Conservation (phyloP, 1,140 invertebrate genomes). For the Carposina sasakii region DNA sequence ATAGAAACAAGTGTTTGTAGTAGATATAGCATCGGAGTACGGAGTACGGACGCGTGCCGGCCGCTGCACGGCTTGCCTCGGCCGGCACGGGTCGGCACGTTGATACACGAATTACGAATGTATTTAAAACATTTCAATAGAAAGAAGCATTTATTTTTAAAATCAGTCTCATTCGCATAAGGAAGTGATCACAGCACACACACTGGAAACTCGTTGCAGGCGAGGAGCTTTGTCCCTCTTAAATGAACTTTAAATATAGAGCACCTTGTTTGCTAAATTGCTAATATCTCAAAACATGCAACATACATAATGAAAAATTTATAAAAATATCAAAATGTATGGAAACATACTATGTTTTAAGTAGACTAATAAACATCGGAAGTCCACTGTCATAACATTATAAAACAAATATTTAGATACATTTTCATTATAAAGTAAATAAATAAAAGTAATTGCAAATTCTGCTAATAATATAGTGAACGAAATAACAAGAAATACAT, state of each 20-base stretch:
- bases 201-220: conserved; percentile 70
- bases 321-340: conserved; percentile 55
- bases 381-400: conserved; percentile 43
- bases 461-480: conserved; percentile 29
- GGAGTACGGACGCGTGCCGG: not conserved
- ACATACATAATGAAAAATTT: conserved; percentile 44
- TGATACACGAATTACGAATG: conserved; percentile 24
- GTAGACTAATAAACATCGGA: conserved; percentile 40
- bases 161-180: conserved; percentile 73
- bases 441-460: conserved; percentile 32
- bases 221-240: conserved; percentile 60
- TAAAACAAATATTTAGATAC: conserved; percentile 26
- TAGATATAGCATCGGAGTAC: conserved; percentile 33
- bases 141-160: conserved; percentile 61
- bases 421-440: conserved; percentile 16
- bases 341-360: conserved; percentile 37
- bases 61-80: not conserved
- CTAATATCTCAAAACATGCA: conserved; percentile 59
- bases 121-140: conserved; percentile 52
- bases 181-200: conserved; percentile 71
- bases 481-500: conserved; percentile 46
- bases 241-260: conserved; percentile 59
- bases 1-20: conserved; percentile 40
- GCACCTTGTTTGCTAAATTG: conserved; percentile 64
- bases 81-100: not conserved